Evolutionary conservation across 2,113 vertebrate genomes (phyloP).

Genomic region (Nansenia antarctica): DNA sequence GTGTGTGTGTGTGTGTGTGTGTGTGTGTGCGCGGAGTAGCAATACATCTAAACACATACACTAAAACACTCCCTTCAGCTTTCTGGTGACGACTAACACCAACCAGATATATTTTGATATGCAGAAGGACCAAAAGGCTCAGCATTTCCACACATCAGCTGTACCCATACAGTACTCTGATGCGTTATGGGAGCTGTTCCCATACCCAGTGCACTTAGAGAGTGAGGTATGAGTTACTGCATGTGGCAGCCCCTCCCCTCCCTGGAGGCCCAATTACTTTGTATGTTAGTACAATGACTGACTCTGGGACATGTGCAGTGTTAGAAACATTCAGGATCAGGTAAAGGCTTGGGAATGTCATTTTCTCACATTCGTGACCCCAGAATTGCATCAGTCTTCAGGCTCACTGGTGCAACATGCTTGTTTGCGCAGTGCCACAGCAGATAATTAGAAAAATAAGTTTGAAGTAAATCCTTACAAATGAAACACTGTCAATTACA

Average conservation of each 20-base stretch:
- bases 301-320: conserved; percentile 43
- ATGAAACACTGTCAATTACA: conserved; percentile 6
- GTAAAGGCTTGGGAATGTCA: neutral
- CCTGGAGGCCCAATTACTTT: conserved; percentile 68
- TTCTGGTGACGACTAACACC: no score
- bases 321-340: conserved; percentile 41
- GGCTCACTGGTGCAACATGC: neutral
- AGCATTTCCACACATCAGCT: no score
- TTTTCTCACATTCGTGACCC: neutral
- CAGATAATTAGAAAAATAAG: neutral
- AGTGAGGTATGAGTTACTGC: conserved; percentile 34
- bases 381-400: conserved; percentile 22
- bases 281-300: conserved; percentile 58
- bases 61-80: no score
- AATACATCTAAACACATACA: no score
- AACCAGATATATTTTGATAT: no score
- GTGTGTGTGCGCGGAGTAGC: no score
- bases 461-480: neutral
- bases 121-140: no score
- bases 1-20: no score
- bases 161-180: conserved; percentile 2
- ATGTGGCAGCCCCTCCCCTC: conserved; percentile 39
- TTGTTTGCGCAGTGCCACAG: conserved; percentile 11
- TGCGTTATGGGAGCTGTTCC: conserved; percentile 55
- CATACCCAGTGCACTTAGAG: conserved; percentile 38